Conservation (phyloP, 2,113 vertebrate genomes). For the Arenaria interpres region DNA sequence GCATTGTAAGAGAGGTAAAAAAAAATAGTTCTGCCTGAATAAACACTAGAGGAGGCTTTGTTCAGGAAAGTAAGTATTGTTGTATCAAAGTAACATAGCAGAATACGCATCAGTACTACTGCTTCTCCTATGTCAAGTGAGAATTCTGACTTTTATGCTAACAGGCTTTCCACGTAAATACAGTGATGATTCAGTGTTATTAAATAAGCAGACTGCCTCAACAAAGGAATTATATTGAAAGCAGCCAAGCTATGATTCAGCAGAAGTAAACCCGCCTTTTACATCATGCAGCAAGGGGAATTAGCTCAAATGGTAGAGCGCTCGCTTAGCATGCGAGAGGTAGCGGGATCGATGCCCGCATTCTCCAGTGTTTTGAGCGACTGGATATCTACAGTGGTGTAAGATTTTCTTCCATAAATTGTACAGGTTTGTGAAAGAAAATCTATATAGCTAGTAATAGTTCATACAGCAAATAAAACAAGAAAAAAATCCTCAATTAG, state of each 20-base stretch:
- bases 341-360: conserved; percentile 80
- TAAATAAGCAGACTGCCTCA: accelerated
- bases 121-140: accelerated
- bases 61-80: neutral
- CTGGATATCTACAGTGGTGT: accelerated
- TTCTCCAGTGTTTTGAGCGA: conserved; percentile 60
- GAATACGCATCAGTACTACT: neutral
- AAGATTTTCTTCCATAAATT: neutral
- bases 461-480: accelerated
- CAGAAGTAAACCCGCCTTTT: accelerated
- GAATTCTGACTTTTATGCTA: no score
- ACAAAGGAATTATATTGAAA: accelerated
- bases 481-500: accelerated
- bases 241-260: accelerated
- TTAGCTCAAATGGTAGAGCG: conserved; percentile 82
- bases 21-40: neutral
- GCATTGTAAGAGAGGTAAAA: neutral
- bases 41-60: neutral
- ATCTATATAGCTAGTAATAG: accelerated
- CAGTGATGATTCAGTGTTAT: accelerated
- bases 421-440: neutral
- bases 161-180: accelerated
- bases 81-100: neutral
- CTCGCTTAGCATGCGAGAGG: conserved; percentile 78
- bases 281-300: accelerated